Evolutionary conservation across 2,888 invertebrate genomes (phyloP).

Genomic region (Opisthograptis luteolata): DNA sequence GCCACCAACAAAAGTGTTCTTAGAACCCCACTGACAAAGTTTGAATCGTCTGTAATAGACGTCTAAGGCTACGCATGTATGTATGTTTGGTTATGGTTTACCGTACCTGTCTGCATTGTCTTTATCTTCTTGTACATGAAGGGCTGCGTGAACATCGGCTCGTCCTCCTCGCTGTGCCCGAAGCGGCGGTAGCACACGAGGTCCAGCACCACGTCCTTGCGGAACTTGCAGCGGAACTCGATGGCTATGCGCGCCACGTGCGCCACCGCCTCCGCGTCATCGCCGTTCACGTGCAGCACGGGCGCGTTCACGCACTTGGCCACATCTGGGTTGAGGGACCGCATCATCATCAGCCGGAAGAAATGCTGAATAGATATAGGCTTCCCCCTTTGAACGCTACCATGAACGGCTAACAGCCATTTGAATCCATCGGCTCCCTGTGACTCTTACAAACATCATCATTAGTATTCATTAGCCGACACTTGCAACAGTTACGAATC

Average conservation of each 20-base stretch:
- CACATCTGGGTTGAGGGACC: conserved; percentile 83
- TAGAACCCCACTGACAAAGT: too few relatives aligned
- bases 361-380: too few relatives aligned
- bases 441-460: too few relatives aligned
- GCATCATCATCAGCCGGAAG: too few relatives aligned
- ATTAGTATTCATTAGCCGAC: too few relatives aligned
- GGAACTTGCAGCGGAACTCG: conserved; percentile 94
- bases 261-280: conserved; percentile 96
- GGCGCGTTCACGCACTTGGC: conserved; percentile 96
- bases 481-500: too few relatives aligned
- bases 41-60: too few relatives aligned
- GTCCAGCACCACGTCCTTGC: conserved; percentile 94
- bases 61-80: too few relatives aligned
- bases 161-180: conserved; percentile 97
- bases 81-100: background rate
- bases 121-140: conserved; percentile 96
- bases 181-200: conserved; percentile 93
- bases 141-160: conserved; percentile 97
- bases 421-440: too few relatives aligned
- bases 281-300: conserved; percentile 97
- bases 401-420: too few relatives aligned
- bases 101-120: conserved; percentile 82
- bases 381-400: too few relatives aligned
- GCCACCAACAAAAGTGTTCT: too few relatives aligned
- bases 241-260: conserved; percentile 95